Evolutionary conservation across 1,140 invertebrate genomes (phyloP), one percentile per base, ranked within the genome.

Genomic region (Dermatophagoides farinae): DNA sequence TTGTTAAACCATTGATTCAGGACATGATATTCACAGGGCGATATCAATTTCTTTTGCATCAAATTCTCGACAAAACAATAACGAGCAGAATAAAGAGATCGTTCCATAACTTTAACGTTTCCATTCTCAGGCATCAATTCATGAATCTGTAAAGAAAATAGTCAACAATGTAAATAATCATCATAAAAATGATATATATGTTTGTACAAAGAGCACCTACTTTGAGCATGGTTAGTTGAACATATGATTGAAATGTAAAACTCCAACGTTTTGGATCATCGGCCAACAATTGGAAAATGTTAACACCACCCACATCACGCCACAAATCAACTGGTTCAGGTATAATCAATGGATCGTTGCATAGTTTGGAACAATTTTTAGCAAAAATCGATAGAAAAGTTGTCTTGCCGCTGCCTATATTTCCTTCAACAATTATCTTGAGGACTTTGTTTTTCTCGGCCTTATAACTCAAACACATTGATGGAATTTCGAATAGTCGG

Each of bases 331-430:
- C 70, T 51, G 72, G 72, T 58, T 74, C 73, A 14, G 67, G 62
- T 31, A 72, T 11, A 10, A 50, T 40, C 44, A 47, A 23, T 41
- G 46, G 9, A 11, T 50, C 12, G 12, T 50, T 1, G 5, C 47
- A n/a, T 4, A 47, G 16, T 41, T 11, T 22, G 1, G 22, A 18
- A 50, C 22, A 47, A 9, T 18, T 23, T n/a, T 60, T 50, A n/a
- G 43, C 9, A 70, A 92, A 92, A 73, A 90, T 81, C 65, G 88
- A 79, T 12, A 93, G 72, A 67, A 91, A 85, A 20, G 88, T 89
- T 11, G 88, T 90, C 74, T 93, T 93, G 5, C 88, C 89, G 70
- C 85, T 85, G 38, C 88, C 88, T 68, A 93, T 92, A 70, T 93
- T 93, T 37, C 89, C 89, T 71, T 93, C 88, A 14, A 93, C 46